Conservation (phyloP, 2,888 invertebrate genomes). For the Phortica magna region DNA sequence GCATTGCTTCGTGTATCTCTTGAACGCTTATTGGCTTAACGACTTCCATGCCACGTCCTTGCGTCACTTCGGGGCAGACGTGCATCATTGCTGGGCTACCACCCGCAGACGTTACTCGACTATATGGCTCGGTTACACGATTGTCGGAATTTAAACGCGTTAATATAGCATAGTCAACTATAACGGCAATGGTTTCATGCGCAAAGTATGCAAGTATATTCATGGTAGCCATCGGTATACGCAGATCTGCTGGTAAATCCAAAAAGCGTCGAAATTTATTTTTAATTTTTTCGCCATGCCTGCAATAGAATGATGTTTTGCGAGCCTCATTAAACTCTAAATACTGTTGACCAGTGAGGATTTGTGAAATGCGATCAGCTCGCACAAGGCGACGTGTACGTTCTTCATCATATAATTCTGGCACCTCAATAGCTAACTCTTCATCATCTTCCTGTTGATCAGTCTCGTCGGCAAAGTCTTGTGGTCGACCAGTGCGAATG, state of each 20-base stretch:
- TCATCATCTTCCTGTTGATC: constrained; percentile 80
- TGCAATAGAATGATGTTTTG: constrained; percentile 84
- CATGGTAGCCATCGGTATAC: constrained; percentile 82
- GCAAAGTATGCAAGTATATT: constrained; percentile 91
- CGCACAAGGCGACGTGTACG: constrained; percentile 78
- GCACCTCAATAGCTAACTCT: constrained; percentile 79
- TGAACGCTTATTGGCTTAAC: constrained; percentile 86
- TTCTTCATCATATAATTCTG: constrained; percentile 78
- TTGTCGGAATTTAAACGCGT: constrained; percentile 87
- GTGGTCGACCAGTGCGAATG: constrained; percentile 73
- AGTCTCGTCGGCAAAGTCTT: constrained; percentile 76
- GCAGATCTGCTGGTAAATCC: constrained; percentile 82
- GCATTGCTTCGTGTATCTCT: constrained; percentile 90
- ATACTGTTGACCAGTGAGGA: constrained; percentile 82
- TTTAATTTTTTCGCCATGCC: constrained; percentile 79
- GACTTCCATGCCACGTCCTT: constrained; percentile 82
- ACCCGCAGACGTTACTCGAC: constrained; percentile 80
- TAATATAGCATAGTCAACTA: constrained; percentile 90
- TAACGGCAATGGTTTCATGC: constrained; percentile 93
- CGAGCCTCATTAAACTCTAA: constrained; percentile 89
- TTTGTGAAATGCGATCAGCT: constrained; percentile 82
- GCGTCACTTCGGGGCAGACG: constrained; percentile 78
- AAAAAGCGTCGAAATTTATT: constrained; percentile 83
- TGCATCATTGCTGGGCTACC: constrained; percentile 76
- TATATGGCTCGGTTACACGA: constrained; percentile 84